phyloP scores from a whole-genome alignment of 1,140 invertebrate species.

The Limonius californicus region DNA sequence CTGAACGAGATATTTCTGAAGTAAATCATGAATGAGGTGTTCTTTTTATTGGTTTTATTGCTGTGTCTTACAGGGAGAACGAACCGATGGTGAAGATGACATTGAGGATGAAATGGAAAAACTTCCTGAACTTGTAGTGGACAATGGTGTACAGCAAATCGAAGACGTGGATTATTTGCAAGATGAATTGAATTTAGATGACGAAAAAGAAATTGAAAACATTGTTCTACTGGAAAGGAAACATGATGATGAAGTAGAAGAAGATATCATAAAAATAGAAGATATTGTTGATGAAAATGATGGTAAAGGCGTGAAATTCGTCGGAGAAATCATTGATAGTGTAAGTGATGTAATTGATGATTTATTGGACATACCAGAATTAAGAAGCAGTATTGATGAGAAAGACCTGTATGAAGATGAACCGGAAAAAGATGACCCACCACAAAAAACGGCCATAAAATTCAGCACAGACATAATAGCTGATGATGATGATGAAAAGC shows the following conservation, averaged over 20 bases:
- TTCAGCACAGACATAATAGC: not conserved
- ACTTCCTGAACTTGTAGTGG: slow-evolving; percentile 9
- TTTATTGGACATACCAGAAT: not conserved
- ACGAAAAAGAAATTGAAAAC: too few species aligned
- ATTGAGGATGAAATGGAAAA: slow-evolving; percentile 16
- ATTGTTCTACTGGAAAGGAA: too few species aligned
- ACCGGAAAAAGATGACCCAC: too few species aligned
- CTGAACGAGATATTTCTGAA: slow-evolving; percentile 35
- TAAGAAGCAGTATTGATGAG: not conserved
- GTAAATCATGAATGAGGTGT: slow-evolving; percentile 17
- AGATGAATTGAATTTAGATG: too few species aligned
- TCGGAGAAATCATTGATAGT: slow-evolving; percentile 1
- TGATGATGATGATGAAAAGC: not conserved
- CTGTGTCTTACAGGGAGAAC: slow-evolving; percentile 14
- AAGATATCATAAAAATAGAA: not conserved
- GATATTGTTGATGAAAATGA: not conserved
- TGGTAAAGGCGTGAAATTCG: not conserved
- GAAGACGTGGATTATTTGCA: too few species aligned
- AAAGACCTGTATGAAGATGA: too few species aligned
- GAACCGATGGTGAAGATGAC: not conserved
- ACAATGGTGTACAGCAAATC: slow-evolving; percentile 16
- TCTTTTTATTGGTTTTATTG: not conserved
- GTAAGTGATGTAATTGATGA: slow-evolving; percentile 6
- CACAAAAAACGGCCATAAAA: not conserved
- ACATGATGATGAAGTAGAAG: too few species aligned